phyloP scores from a whole-genome alignment of 2,888 invertebrate species.

The Eupithecia dodoneata region DNA sequence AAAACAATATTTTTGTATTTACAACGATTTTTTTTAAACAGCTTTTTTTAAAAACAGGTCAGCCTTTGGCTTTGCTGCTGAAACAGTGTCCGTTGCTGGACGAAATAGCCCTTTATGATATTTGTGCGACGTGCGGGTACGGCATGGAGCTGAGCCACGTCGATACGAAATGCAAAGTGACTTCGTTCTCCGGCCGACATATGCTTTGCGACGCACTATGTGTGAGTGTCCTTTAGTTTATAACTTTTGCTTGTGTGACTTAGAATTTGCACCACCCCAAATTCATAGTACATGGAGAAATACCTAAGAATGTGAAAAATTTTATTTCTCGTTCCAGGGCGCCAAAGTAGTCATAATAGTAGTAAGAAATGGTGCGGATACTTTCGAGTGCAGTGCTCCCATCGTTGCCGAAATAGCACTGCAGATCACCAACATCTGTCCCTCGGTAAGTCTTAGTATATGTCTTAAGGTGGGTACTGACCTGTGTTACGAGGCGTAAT shows the following conservation, averaged over 20 bases:
- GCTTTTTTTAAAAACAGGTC: slow-evolving; percentile 56
- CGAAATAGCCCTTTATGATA: slow-evolving; percentile 76
- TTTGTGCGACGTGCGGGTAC: slow-evolving; percentile 70
- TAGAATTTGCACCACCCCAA: too few relatives aligned
- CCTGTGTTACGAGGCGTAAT: too few relatives aligned
- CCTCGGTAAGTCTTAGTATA: slow-evolving; percentile 56
- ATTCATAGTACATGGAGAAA: too few relatives aligned
- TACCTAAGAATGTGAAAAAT: not conserved
- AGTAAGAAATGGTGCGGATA: slow-evolving; percentile 64
- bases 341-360: slow-evolving; percentile 72
- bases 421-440: slow-evolving; percentile 74
- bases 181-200: slow-evolving; percentile 72
- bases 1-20: not conserved
- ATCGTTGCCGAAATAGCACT: slow-evolving; percentile 70
- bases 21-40: not conserved
- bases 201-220: slow-evolving; percentile 74
- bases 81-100: slow-evolving; percentile 78
- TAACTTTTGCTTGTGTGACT: too few relatives aligned
- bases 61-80: slow-evolving; percentile 73
- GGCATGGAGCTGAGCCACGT: slow-evolving; percentile 80
- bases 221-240: slow-evolving; percentile 49
- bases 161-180: slow-evolving; percentile 76
- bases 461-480: too few relatives aligned
- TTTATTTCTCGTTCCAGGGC: slow-evolving; percentile 54
- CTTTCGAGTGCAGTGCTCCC: slow-evolving; percentile 73